phyloP scores from a whole-genome alignment of 2,113 vertebrate species.

The Oncorhynchus keta region DNA sequence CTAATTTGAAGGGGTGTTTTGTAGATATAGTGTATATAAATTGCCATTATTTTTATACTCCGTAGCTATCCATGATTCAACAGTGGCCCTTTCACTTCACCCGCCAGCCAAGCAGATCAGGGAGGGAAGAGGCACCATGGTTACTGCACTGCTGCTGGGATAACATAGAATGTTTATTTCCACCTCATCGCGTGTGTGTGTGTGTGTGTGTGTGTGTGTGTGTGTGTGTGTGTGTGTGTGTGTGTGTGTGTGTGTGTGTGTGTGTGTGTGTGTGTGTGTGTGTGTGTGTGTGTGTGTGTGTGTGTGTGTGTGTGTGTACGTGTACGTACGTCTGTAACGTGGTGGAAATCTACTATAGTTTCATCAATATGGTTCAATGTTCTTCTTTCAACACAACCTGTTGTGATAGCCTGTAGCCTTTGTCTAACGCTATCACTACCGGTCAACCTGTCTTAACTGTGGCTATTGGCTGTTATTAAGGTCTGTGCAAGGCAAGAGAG shows the following conservation, averaged over 20 bases:
- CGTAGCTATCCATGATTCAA: constrained; percentile 18
- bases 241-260: constrained; percentile 21
- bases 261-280: constrained; percentile 20
- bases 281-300: constrained; percentile 20
- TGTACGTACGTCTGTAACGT: background rate
- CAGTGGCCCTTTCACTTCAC: constrained; percentile 12
- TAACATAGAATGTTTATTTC: too few species aligned
- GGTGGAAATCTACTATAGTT: background rate
- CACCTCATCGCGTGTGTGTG: constrained; percentile 1
- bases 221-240: constrained; percentile 14
- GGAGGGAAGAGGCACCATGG: background rate
- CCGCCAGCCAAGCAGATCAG: constrained; percentile 5
- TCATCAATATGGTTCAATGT: background rate
- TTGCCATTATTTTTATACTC: constrained; percentile 16
- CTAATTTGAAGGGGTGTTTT: too few species aligned
- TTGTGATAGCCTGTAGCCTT: too few species aligned
- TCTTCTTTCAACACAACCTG: too few species aligned
- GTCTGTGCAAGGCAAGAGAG: background rate
- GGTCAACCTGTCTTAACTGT: too few species aligned
- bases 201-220: constrained; percentile 19
- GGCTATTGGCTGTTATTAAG: too few species aligned
- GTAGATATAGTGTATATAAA: too few species aligned
- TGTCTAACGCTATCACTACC: too few species aligned
- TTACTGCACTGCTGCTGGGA: too few species aligned
- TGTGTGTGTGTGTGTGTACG: constrained; percentile 17